phyloP scores from a whole-genome alignment of 2,888 invertebrate species.

The Dicyrtoma fusca region DNA sequence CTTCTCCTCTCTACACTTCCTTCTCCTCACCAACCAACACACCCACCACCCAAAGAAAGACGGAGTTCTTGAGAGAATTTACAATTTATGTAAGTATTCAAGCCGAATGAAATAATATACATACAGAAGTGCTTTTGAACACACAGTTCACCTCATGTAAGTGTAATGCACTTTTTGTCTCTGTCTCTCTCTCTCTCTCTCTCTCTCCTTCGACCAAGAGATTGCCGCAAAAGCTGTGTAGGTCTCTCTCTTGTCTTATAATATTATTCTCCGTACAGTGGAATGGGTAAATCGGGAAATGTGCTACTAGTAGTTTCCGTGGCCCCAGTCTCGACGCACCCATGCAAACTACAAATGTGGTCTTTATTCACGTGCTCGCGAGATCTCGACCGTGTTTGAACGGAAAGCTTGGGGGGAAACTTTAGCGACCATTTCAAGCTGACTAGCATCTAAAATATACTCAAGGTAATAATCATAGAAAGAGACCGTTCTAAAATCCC shows the following conservation, averaged over 20 bases:
- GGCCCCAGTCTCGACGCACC: neutral
- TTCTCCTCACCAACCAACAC: neutral
- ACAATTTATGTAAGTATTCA: too few species aligned
- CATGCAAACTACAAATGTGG: too few species aligned
- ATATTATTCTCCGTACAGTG: neutral
- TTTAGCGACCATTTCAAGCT: neutral
- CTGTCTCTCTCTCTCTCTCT: too few species aligned
- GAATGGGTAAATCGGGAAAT: slow-evolving; percentile 32
- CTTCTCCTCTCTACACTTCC: neutral
- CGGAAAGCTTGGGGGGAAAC: neutral
- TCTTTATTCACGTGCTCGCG: neutral
- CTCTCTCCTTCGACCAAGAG: too few species aligned
- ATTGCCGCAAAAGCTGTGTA: slow-evolving; percentile 38
- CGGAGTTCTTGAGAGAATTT: neutral
- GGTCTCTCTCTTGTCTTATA: neutral
- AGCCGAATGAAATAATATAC: neutral
- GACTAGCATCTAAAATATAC: neutral
- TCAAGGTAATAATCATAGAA: neutral
- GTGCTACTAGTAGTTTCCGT: slow-evolving; percentile 10
- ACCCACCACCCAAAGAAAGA: slow-evolving; percentile 13
- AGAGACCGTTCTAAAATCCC: neutral
- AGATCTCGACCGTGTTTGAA: neutral
- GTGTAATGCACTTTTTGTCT: slow-evolving; percentile 38
- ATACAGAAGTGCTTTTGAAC: neutral
- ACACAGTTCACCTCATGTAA: slow-evolving; percentile 35